Conservation (phyloP, 2,113 vertebrate species). For the Meles meles region DNA sequence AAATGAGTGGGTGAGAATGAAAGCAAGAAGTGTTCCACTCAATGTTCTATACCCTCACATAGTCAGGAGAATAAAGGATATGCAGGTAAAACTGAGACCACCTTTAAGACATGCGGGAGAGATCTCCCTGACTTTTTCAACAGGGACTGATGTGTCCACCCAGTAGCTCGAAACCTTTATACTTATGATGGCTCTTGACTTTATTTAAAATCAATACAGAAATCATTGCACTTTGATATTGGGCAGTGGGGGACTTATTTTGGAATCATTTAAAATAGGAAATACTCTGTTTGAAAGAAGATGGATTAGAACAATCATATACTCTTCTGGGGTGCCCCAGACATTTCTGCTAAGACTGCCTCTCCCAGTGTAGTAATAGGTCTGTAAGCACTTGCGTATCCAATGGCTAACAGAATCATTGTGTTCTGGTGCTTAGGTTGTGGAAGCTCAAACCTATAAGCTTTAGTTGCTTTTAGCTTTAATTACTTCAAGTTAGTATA, state of each 20-base stretch:
- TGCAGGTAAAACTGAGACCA: neutral
- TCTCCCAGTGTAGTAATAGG: neutral
- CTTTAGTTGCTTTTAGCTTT: neutral
- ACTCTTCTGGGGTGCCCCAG: neutral
- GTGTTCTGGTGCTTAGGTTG: neutral
- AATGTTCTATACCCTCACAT: neutral
- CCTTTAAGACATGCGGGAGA: neutral
- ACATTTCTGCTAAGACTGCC: neutral
- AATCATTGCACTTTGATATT: neutral
- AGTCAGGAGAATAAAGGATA: neutral
- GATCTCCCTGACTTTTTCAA: neutral
- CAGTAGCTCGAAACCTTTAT: neutral
- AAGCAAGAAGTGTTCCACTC: neutral
- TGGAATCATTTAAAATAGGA: neutral
- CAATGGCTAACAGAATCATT: neutral
- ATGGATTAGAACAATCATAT: neutral
- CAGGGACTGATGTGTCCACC: neutral
- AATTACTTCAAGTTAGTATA: neutral
- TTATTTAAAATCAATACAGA: slow-evolving; percentile 4
- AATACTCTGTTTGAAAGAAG: neutral
- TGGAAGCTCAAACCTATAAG: neutral
- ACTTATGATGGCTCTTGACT: neutral
- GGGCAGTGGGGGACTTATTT: neutral
- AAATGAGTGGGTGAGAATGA: neutral
- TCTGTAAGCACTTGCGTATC: neutral